Base-by-base conservation (phyloP, 2,888 invertebrate genomes). In the Pristionchus exspectatus region DNA sequence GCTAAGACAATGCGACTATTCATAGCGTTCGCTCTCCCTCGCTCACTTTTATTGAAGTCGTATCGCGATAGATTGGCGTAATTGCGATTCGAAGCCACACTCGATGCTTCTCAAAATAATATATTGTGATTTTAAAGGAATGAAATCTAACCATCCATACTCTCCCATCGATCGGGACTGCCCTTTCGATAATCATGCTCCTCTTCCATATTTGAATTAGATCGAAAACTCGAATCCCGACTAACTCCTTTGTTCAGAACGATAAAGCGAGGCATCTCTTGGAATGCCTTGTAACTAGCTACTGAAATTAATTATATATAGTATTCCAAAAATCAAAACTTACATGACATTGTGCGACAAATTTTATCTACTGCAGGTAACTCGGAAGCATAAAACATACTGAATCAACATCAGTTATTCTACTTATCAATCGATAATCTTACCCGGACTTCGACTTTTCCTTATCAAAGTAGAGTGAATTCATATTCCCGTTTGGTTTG, bases 361-460 rank as follows among this genome's bases (percentile, higher is more conserved):
- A 85, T 85, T 59, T 85, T 85, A 30, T 56, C 84, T 59, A 85
- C 84, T 44, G 69, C 87, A 50, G 87, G 87, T 44, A 66, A 69
- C 56, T 69, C 87, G 33, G 86, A 59, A 5, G 54, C 66, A n/a
- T 69, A 87, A 18, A 87, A 87, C 44, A 50, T 87, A 66, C 69
- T 69, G 38, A n/a, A 87, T 63, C n/a, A 27, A 38, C 63, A 44
- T 30, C 3, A 63, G 18, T 33, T 74, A 16, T 54, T 24, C n/a
- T 2, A 14, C 44, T n/a, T 14, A n/a, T 24, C n/a, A 27, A 87
- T 21, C 30, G 9, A 21, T 12, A n/a, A 24, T 9, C 88, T 50
- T 9, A 89, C 89, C 89, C 89, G 18, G 89, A 89, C 59, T 89
- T 56, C 59, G 89, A 89, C 54, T 81, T 89, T n/a, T 83, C 50